Percentiles rank a stretch among this genome's conserved stretches.
phyloP scores from a whole-genome alignment of 2,113 vertebrate species.

The Ursus arctos region DNA sequence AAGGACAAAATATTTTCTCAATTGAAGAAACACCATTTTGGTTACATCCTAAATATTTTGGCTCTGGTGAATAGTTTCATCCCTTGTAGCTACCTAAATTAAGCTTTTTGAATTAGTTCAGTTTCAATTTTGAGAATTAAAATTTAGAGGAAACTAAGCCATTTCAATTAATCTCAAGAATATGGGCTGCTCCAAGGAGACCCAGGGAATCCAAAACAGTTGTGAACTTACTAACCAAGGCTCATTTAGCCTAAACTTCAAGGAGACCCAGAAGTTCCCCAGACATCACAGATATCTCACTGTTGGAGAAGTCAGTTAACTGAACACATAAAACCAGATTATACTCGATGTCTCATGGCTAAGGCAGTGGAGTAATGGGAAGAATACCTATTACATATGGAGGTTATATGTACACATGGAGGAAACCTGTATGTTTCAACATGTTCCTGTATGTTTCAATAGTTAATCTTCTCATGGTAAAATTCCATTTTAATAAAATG shows the following conservation, averaged over 20 bases:
- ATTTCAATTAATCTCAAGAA: background rate
- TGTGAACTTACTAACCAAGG: background rate
- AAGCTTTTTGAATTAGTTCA: background rate
- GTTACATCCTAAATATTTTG: background rate
- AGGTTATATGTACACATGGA: background rate
- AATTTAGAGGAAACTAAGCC: background rate
- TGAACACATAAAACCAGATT: background rate
- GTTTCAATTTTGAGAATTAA: background rate
- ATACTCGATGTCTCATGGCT: background rate
- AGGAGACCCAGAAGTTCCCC: background rate
- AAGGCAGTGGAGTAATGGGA: background rate
- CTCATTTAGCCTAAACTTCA: background rate
- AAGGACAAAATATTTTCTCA: constrained; percentile 4
- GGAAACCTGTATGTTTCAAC: background rate
- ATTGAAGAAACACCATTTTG: background rate
- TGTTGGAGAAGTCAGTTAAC: background rate
- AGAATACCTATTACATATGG: background rate
- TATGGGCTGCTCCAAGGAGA: background rate
- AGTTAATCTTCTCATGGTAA: background rate
- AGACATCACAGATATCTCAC: background rate
- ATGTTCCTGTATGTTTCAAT: background rate
- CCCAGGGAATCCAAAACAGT: background rate
- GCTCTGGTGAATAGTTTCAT: background rate
- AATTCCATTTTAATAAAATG: background rate
- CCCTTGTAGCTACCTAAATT: background rate